Base-by-base conservation (phyloP, 2,888 invertebrate species). In the Podotricha telesiphe region DNA sequence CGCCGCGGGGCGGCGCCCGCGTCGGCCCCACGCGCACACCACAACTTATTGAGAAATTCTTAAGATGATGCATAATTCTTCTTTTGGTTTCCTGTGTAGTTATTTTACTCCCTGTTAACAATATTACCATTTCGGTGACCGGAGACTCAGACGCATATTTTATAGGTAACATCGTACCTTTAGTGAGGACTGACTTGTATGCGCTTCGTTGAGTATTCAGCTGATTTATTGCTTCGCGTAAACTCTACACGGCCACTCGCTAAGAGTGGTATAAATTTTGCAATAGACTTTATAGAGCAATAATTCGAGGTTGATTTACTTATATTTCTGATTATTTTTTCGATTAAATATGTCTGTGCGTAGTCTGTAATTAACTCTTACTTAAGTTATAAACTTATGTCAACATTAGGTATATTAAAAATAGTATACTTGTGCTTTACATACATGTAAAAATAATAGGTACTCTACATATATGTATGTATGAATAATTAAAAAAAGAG, bases 1-100 rank as follows among this genome's bases (percentile, higher is more conserved):
- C 86, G 85, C 87, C 84, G 82, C 87, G 85, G 88, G 87, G 89
- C 88, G 87, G 88, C 88, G 88, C 87, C 85, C 83, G 86, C 86
- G 87, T 77, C 76, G 88, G 86, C 89, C 89, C 90, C 92, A 89
- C 90, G 86, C 88, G 88, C 86, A 78, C 86, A 73, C 81, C 85
- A 84, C 84, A 80, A 85, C 88, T 90, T 91, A 91, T 92, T 91
- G 92, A 92, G 91, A 92, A 92, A 92, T 92, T 89, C 92, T 81
- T 89, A 80, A 90, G 87, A 88, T 86, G 89, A 88, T 87, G 90
- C 87, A 89, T 88, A 89, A 86, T 90, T 86, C 85, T 86, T 85
- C 82, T 89, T 90, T 90, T 88, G 85, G 85, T 88, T 87, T 86
- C 85, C 84, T 81, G 83, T 85, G 86, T 83, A 80, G 82, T 87